These are phyloP conservation scores for Raja brachyura DNA, from an alignment of 2,113 vertebrate species.

Conservation along the genomic window DNA sequence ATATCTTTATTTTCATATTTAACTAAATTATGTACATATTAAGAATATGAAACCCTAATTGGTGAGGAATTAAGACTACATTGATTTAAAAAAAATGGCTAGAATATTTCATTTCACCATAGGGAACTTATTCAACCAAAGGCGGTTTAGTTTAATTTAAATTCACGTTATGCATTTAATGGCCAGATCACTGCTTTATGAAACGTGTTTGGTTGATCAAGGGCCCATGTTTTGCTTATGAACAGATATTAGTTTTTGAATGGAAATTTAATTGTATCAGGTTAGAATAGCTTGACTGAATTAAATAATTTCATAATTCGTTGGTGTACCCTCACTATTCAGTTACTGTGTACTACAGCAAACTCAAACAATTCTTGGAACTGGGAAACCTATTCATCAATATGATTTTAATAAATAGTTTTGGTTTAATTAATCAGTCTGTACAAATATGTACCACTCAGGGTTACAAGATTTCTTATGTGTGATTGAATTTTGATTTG, in stretches of 20 bases:
- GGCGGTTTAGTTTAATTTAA: background rate
- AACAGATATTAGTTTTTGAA: background rate
- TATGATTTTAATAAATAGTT: background rate
- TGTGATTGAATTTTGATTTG: background rate
- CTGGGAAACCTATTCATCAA: background rate
- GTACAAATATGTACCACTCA: background rate
- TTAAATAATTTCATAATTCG: background rate
- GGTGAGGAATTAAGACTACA: background rate
- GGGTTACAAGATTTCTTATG: background rate
- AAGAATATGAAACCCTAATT: background rate
- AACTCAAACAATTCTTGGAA: background rate
- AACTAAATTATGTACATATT: background rate
- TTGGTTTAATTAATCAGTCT: constrained; percentile 14
- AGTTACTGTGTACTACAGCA: background rate
- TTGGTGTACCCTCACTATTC: background rate
- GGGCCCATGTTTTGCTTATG: background rate
- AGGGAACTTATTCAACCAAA: background rate
- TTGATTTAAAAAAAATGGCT: background rate
- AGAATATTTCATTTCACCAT: background rate
- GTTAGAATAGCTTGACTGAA: background rate
- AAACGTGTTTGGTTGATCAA: background rate
- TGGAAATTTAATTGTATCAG: background rate
- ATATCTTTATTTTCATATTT: background rate
- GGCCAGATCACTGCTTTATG: background rate
- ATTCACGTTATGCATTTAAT: constrained; percentile 24